Evolutionary conservation across 2,888 invertebrate genomes (phyloP).

Genomic region (Apoderus coryli): DNA sequence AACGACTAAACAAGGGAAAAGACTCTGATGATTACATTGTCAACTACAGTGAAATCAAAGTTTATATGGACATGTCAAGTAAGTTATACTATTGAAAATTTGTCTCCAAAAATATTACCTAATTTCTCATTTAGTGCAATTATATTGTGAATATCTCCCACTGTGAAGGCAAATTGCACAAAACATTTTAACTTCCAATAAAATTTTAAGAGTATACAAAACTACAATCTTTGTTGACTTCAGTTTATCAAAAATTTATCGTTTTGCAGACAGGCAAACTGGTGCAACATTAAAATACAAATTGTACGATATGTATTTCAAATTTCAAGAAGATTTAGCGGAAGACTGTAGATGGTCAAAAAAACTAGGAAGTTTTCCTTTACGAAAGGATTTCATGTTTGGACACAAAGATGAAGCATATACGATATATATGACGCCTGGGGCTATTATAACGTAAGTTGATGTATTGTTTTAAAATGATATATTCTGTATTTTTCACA

Average conservation of each 20-base stretch:
- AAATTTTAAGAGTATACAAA: too few relatives aligned
- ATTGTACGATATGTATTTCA: constrained; percentile 47
- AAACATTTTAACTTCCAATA: too few relatives aligned
- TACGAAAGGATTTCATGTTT: constrained; percentile 52
- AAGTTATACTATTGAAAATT: too few relatives aligned
- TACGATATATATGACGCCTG: constrained; percentile 71
- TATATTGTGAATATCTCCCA: too few relatives aligned
- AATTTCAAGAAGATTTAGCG: constrained; percentile 49
- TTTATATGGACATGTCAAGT: constrained; percentile 39
- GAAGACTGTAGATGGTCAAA: constrained; percentile 46
- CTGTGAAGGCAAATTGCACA: too few relatives aligned
- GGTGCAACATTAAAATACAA: constrained; percentile 56
- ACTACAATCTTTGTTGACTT: too few relatives aligned
- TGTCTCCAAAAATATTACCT: too few relatives aligned
- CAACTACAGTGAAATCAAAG: constrained; percentile 46
- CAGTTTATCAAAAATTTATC: too few relatives aligned
- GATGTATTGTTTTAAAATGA: too few relatives aligned
- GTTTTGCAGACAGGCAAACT: constrained; percentile 54
- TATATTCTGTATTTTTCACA: too few relatives aligned
- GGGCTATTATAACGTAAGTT: constrained; percentile 68
- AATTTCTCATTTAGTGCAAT: too few relatives aligned
- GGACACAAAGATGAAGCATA: constrained; percentile 53
- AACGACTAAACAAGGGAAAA: constrained; percentile 42
- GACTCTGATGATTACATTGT: constrained; percentile 39
- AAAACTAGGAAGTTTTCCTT: constrained; percentile 43